phyloP scores from a whole-genome alignment of 1,140 invertebrate species.

The Meloidogyne hapla region DNA sequence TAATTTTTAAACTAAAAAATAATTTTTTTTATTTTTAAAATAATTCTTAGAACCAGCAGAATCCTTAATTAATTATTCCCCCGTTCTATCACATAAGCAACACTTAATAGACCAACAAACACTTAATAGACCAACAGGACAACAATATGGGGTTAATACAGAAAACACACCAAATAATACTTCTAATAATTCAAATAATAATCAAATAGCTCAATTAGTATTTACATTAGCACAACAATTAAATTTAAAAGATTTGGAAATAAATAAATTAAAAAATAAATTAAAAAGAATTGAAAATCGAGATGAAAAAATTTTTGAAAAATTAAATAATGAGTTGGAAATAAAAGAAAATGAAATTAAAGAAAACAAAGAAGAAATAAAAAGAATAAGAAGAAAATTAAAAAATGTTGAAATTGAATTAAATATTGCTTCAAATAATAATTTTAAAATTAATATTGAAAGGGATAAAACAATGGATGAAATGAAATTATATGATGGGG shows the following conservation, averaged over 20 bases:
- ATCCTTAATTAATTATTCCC: background rate
- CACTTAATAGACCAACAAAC: background rate
- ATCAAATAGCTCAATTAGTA: constrained; percentile 20
- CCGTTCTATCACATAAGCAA: background rate
- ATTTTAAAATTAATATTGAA: constrained; percentile 3
- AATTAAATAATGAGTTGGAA: constrained; percentile 5
- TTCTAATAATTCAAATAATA: background rate
- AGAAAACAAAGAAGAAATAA: constrained; percentile 16
- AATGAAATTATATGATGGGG: background rate
- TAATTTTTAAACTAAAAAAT: background rate
- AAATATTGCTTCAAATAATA: background rate
- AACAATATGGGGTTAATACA: background rate
- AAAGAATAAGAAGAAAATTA: constrained; percentile 7
- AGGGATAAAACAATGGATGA: background rate
- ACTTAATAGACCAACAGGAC: background rate
- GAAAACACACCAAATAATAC: background rate
- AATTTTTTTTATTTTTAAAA: background rate
- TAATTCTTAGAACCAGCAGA: background rate
- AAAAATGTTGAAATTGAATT: background rate
- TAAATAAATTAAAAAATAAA: constrained; percentile 1
- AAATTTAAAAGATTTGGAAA: constrained; percentile 22
- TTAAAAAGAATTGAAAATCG: background rate
- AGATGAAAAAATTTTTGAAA: background rate
- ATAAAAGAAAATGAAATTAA: background rate
- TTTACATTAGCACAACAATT: constrained; percentile 23